These are phyloP conservation scores for Siphonodentalium dalli DNA, from an alignment of 2,888 invertebrate species.

Conservation along the genomic window DNA sequence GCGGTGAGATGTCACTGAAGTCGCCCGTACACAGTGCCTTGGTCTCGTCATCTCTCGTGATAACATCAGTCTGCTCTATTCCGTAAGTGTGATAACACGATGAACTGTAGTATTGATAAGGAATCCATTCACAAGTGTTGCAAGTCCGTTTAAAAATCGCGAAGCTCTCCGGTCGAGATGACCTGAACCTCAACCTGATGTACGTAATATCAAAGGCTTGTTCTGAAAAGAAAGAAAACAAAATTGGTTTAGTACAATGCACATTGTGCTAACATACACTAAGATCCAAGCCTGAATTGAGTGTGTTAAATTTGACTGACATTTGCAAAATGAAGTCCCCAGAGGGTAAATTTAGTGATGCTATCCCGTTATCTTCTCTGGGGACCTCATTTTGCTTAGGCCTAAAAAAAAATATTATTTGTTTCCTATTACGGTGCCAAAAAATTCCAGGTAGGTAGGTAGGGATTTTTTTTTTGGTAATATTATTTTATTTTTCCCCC, in stretches of 20 bases:
- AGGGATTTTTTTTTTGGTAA: no score
- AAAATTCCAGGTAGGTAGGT: no score
- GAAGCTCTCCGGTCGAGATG: slow-evolving; percentile 96
- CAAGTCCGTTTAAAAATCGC: slow-evolving; percentile 85
- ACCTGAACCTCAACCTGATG: slow-evolving; percentile 90
- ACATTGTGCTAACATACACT: background rate
- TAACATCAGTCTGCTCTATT: slow-evolving; percentile 70
- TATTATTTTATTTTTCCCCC: no score
- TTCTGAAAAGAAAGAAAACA: slow-evolving; percentile 71
- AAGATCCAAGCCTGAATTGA: background rate
- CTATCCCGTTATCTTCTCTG: no score
- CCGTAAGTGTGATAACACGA: slow-evolving; percentile 92
- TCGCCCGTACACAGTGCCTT: slow-evolving; percentile 97
- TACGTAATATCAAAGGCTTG: slow-evolving; percentile 98
- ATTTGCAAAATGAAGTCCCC: no score
- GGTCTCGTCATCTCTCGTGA: slow-evolving; percentile 82
- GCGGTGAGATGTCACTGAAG: slow-evolving; percentile 95
- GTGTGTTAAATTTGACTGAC: background rate
- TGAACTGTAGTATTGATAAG: slow-evolving; percentile 74
- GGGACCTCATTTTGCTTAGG: no score
- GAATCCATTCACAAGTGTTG: slow-evolving; percentile 74
- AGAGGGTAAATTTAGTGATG: no score
- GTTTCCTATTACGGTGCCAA: no score
- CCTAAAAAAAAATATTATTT: no score
- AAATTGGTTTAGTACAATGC: background rate